A percentile compares a stretch with the other conserved stretches of the same genome.
Evolutionary conservation across 2,113 vertebrate genomes (phyloP).

Genomic region (Kobus ellipsiprymnus): DNA sequence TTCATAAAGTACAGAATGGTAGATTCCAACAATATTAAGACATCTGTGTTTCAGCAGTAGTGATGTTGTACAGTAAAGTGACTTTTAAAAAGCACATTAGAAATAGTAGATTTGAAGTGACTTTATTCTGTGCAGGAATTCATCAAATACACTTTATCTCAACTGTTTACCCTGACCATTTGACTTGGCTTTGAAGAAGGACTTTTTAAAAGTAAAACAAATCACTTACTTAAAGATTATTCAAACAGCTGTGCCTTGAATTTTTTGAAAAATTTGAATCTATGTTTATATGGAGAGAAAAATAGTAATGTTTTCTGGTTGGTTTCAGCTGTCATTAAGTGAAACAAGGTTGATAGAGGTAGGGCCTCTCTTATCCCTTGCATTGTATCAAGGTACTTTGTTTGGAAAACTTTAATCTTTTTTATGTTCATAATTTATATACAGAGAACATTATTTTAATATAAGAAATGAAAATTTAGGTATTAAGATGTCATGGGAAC

Average conservation of each 20-base stretch:
- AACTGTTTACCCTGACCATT: neutral
- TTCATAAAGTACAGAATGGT: neutral
- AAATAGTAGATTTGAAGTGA: slow-evolving; percentile 5
- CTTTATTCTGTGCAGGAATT: neutral
- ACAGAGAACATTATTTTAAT: slow-evolving; percentile 18
- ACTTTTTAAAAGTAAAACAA: neutral
- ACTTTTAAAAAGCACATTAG: neutral
- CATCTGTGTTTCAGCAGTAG: neutral
- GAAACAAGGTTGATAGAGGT: neutral
- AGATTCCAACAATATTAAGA: neutral
- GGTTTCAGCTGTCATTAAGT: neutral
- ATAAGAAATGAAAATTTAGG: neutral
- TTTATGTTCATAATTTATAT: neutral
- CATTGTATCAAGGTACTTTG: neutral
- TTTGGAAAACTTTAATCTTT: neutral
- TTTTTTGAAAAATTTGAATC: slow-evolving; percentile 12
- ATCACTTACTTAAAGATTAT: slow-evolving; percentile 23
- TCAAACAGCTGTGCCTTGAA: neutral
- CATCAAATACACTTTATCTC: neutral
- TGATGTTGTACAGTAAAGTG: neutral
- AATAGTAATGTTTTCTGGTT: neutral
- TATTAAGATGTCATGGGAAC: neutral
- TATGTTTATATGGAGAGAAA: neutral
- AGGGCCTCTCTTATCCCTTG: neutral
- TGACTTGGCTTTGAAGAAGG: slow-evolving; percentile 8